A percentile compares a stretch with the other conserved stretches of the same genome.
Evolutionary conservation across 2,113 vertebrate species (phyloP).

Genomic region (Lasiurus borealis): DNA sequence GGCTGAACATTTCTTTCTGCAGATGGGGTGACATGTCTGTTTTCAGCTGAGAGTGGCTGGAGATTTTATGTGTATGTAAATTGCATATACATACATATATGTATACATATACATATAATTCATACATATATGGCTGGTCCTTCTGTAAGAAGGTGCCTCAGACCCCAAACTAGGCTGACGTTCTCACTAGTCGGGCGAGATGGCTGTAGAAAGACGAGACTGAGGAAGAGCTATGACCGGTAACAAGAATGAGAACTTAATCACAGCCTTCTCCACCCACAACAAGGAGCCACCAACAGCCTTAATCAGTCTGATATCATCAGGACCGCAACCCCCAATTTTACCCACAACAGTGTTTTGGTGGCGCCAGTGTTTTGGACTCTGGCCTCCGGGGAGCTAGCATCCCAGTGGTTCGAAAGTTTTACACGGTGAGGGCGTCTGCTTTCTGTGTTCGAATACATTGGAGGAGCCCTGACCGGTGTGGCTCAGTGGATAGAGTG

Average conservation of each 20-base stretch:
- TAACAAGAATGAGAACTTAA: constrained; percentile 71
- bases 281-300: constrained; percentile 61
- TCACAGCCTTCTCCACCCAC: constrained; percentile 70
- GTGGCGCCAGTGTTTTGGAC: constrained; percentile 81
- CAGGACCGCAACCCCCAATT: constrained; percentile 82
- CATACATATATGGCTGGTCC: no score
- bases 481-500: no score
- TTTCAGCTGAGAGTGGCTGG: no score
- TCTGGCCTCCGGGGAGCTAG: constrained; percentile 70
- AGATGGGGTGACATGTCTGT: no score
- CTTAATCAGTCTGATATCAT: constrained; percentile 79
- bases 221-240: constrained; percentile 64
- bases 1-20: no score
- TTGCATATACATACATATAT: no score
- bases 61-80: no score
- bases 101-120: no score
- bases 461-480: neutral
- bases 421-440: constrained; percentile 70
- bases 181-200: constrained; percentile 54
- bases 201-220: constrained; percentile 69
- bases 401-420: constrained; percentile 65
- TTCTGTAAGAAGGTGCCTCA: neutral
- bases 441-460: neutral
- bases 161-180: constrained; percentile 51
- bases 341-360: constrained; percentile 73